These are phyloP conservation scores for Drosophila sulfurigaster DNA, from an alignment of 1,140 invertebrate species.

Conservation along the genomic window DNA sequence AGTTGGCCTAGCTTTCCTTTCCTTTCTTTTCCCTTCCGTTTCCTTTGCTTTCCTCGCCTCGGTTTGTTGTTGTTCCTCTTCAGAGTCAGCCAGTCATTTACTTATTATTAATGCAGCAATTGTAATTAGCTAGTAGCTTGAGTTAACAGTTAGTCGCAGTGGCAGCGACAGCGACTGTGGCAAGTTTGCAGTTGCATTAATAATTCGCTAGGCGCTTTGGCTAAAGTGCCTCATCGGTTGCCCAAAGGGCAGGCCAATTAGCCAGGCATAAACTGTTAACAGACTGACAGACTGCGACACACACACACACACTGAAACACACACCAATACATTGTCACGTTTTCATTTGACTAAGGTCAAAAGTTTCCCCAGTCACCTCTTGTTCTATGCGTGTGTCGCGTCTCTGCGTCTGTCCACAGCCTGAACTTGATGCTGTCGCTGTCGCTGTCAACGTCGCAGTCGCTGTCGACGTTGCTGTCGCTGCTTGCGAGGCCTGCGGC, in stretches of 20 bases:
- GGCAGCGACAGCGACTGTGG: no score
- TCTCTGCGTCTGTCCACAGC: conserved; percentile 28
- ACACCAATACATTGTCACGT: conserved; percentile 58
- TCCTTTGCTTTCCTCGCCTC: not conserved
- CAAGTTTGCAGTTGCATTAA: conserved; percentile 68
- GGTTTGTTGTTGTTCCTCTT: no score
- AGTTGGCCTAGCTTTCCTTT: not conserved
- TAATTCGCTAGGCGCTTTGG: conserved; percentile 26
- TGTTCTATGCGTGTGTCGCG: conserved; percentile 6
- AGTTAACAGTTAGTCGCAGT: conserved; percentile 18
- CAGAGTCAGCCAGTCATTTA: not conserved
- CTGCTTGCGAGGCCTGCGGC: conserved; percentile 44
- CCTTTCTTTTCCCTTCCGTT: not conserved
- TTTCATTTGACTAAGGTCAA: conserved; percentile 80
- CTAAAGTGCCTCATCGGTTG: conserved; percentile 7
- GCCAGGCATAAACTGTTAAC: conserved; percentile 34
- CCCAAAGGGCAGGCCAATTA: conserved; percentile 24
- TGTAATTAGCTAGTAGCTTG: conserved; percentile 62
- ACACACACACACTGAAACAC: conserved; percentile 36
- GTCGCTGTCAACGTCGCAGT: conserved; percentile 26
- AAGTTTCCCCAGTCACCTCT: conserved; percentile 48
- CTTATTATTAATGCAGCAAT: conserved; percentile 47
- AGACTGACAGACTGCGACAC: conserved; percentile 9
- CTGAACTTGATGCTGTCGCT: conserved; percentile 79
- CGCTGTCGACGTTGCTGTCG: conserved; percentile 15